Percentiles rank a stretch among this genome's conserved stretches.
These are phyloP conservation scores for Spea hammondii DNA, from an alignment of 2,797 vertebrate species.

Conservation along the genomic window DNA sequence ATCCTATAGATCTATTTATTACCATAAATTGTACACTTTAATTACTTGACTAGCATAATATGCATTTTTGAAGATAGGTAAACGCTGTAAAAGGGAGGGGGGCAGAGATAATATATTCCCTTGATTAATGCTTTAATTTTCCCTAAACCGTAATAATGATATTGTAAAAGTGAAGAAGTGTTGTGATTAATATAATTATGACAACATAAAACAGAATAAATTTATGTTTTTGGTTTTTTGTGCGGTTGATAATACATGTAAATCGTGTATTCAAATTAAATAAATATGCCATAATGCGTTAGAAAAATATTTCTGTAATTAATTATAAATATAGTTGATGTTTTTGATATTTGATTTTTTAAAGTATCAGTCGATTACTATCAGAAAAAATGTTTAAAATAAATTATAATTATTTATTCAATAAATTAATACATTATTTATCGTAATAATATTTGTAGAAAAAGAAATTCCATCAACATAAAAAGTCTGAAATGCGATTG, in stretches of 20 bases:
- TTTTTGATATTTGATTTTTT: no score
- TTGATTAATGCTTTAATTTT: conserved; percentile 51
- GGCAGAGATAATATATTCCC: conserved; percentile 30
- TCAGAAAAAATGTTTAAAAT: no score
- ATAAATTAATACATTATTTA: no score
- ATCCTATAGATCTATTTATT: conserved; percentile 19
- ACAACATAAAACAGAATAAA: conserved; percentile 43
- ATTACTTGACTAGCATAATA: conserved; percentile 44
- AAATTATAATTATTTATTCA: no score
- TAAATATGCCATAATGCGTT: neutral
- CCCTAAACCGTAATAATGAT: conserved; percentile 49
- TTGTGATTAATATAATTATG: conserved; percentile 51
- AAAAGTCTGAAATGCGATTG: no score
- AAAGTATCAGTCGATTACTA: no score
- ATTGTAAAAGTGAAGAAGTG: conserved; percentile 50
- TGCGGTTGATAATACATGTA: conserved; percentile 21
- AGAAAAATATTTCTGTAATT: neutral
- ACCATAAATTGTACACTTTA: conserved; percentile 29
- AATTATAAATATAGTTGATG: no score
- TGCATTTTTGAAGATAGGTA: conserved; percentile 51
- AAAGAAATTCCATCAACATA: no score
- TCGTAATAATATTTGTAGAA: no score
- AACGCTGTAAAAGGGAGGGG: conserved; percentile 17
- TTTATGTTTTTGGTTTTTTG: conserved; percentile 17
- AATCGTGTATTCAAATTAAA: conserved; percentile 9